phyloP scores from a whole-genome alignment of 2,113 vertebrate species.

The Gymnobelideus leadbeateri region DNA sequence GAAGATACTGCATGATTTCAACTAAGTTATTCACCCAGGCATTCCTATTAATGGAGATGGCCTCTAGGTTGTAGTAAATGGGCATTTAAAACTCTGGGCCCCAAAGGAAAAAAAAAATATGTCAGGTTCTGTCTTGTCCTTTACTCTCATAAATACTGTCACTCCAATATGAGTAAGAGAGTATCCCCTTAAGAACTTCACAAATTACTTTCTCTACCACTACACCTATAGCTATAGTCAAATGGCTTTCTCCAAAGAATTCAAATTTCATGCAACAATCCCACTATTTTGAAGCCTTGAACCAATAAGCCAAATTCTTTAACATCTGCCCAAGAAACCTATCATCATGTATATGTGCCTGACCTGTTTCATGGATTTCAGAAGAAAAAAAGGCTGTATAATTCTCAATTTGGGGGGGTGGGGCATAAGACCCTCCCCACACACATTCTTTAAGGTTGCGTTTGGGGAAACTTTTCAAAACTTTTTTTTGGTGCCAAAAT shows the following conservation, averaged over 20 bases:
- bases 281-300: slow-evolving; percentile 13
- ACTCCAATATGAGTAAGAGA: not conserved
- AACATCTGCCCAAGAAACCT: not conserved
- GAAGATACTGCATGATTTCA: not conserved
- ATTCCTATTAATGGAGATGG: not conserved
- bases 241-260: not conserved
- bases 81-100: not conserved
- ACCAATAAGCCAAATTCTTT: slow-evolving; percentile 1
- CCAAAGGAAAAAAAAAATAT: not conserved
- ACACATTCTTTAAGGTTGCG: slow-evolving; percentile 22
- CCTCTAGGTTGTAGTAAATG: not conserved
- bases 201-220: not conserved
- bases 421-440: not conserved
- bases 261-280: slow-evolving; percentile 9
- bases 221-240: not conserved
- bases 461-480: slow-evolving; percentile 30
- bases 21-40: not conserved
- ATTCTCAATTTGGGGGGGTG: slow-evolving; percentile 13
- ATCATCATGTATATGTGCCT: slow-evolving; percentile 29
- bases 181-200: not conserved
- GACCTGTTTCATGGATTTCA: not conserved
- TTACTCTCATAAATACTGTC: not conserved
- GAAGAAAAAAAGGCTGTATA: not conserved
- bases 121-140: not conserved
- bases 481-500: not conserved